Base-by-base conservation (phyloP, 2,113 vertebrate species). In the Formicarius rufipectus region DNA sequence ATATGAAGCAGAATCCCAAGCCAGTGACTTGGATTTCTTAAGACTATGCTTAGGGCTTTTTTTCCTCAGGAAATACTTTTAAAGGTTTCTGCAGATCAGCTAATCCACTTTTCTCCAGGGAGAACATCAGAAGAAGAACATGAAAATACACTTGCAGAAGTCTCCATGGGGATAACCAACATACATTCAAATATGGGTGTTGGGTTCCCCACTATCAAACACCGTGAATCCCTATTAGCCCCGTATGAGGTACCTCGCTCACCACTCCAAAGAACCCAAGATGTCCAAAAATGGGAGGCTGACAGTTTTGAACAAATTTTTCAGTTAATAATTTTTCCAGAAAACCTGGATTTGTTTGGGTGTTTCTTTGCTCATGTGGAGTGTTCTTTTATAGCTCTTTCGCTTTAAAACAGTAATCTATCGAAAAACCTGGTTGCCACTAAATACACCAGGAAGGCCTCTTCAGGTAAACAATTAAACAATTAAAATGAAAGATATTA, bases 381-480 rank as follows among this genome's bases (percentile, higher is more conserved):
- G 13, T 50, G 22, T 25, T 20, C 55, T 53, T 72, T 90, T 47
- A 71, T 33, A 74, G 40, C n/a, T 84, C 27, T 39, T 79, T 37
- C 69, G 24, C 31, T 87, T 78, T 50, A 84, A 84, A 94, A 66
- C 33, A 22, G 17, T n/a, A 28, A 84, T 71, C 52, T 78, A 47
- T 74, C 87, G 30, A n/a, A 91, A 89, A 89, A 66, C 4, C 4
- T 4, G 5, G n/a, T 50, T 75, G 74, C 71, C 67, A 16, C 62
- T 90, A 45, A 82, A 60, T 50, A 59, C 35, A 90, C 12, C 60
- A 71, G 66, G 47, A 87, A 95, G 66, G 62, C 39, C 52, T 64
- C 79, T 92, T 85, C 58, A 75, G 82, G 82, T 37, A 92, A 95
- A 87, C 35, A 87, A 67, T 87, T 75, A 90, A 63, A 73, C 49